These are phyloP conservation scores for Pseudotriccus pelzelni DNA, from an alignment of 2,797 vertebrate species.

Conservation along the genomic window DNA sequence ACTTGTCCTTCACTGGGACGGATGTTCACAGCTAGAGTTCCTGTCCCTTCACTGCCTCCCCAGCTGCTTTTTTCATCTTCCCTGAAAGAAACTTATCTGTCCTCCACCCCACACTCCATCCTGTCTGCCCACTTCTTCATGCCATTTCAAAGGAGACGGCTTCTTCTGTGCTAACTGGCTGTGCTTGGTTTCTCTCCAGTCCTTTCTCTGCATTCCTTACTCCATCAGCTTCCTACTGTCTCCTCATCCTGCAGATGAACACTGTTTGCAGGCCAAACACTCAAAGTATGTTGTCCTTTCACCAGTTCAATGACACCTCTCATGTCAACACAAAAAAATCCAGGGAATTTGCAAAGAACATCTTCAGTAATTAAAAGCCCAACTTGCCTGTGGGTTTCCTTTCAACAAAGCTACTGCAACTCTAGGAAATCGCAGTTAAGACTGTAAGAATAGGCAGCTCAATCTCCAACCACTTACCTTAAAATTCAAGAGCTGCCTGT, in stretches of 20 bases:
- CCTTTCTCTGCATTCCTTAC: neutral
- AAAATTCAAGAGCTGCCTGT: neutral
- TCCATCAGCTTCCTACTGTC: neutral
- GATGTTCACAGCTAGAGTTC: neutral
- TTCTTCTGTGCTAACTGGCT: neutral
- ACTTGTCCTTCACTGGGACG: neutral
- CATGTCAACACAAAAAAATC: neutral
- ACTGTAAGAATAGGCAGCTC: neutral
- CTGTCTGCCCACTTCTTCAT: neutral
- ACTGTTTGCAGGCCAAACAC: neutral
- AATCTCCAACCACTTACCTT: conserved; percentile 10
- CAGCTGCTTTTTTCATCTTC: neutral
- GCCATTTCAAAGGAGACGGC: neutral
- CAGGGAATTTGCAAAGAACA: neutral
- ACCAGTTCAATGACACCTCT: neutral
- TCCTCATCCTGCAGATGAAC: neutral
- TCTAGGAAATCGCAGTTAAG: neutral
- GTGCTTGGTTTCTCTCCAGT: neutral
- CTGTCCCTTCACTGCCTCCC: neutral
- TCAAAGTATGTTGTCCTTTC: neutral
- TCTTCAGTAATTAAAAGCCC: conserved; percentile 31
- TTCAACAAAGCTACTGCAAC: neutral
- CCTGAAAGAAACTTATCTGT: neutral
- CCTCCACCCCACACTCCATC: neutral
- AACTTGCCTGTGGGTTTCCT: neutral